These are phyloP conservation scores for Drosophila tsacasi DNA, from an alignment of 1,140 invertebrate genomes.

Conservation along the genomic window DNA sequence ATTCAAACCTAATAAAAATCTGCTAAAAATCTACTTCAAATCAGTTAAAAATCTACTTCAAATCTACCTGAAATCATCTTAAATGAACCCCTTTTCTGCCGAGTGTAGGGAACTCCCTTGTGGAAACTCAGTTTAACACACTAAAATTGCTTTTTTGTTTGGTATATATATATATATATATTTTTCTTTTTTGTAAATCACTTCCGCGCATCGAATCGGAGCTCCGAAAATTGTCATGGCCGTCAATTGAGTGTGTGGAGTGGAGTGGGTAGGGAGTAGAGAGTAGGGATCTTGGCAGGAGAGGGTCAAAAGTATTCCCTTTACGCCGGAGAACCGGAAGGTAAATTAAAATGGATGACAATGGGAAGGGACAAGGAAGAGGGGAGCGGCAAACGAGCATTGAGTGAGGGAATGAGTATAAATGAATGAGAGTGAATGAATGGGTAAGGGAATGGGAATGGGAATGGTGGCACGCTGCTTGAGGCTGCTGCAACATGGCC, in stretches of 20 bases:
- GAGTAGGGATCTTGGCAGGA: conserved; percentile 4
- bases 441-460: conserved; percentile 3
- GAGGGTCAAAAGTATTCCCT: conserved; percentile 42
- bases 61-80: not conserved
- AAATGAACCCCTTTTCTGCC: not conserved
- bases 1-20: not conserved
- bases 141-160: conserved; percentile 12
- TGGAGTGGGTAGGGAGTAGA: not conserved
- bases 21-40: not conserved
- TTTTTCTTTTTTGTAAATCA: conserved; percentile 65
- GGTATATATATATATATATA: not conserved
- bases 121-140: conserved; percentile 47
- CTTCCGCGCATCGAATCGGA: conserved; percentile 76
- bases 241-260: conserved; percentile 60
- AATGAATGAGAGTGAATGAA: conserved; percentile 30
- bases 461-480: conserved; percentile 45
- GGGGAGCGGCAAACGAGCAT: conserved; percentile 70
- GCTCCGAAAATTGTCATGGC: conserved; percentile 77
- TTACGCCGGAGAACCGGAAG: conserved; percentile 64
- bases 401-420: conserved; percentile 59
- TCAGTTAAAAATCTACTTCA: not conserved
- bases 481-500: conserved; percentile 47
- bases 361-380: conserved; percentile 55
- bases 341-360: conserved; percentile 84
- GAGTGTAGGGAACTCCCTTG: conserved; percentile 34